Evolutionary conservation across 1,140 invertebrate species (phyloP).

Genomic region (Globodera rostochiensis): DNA sequence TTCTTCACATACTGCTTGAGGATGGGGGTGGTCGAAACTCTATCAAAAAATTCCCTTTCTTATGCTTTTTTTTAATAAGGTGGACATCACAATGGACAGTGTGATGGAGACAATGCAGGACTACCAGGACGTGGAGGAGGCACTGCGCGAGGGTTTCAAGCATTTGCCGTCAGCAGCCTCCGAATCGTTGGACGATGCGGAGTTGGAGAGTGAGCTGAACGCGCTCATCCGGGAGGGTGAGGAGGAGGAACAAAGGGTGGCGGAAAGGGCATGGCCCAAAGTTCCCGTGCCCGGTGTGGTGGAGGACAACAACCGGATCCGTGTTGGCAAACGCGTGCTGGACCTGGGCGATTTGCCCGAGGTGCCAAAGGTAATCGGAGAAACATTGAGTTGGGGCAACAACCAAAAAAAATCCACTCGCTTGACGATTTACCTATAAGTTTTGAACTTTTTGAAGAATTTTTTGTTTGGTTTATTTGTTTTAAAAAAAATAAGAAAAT

Average conservation of each 20-base stretch:
- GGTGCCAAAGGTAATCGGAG: slow-evolving; percentile 30
- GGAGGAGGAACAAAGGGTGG: background rate
- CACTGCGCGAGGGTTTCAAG: slow-evolving; percentile 49
- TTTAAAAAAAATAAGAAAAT: too few species aligned
- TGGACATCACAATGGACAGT: slow-evolving; percentile 58
- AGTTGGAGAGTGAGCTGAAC: slow-evolving; percentile 51
- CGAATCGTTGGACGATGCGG: slow-evolving; percentile 23
- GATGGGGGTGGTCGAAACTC: too few species aligned
- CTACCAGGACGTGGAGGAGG: slow-evolving; percentile 54
- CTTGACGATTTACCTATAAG: too few species aligned
- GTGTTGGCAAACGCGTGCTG: slow-evolving; percentile 43
- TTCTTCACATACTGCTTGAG: background rate
- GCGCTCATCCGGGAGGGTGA: slow-evolving; percentile 40
- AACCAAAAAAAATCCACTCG: too few species aligned
- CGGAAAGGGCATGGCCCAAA: background rate
- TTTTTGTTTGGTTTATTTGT: too few species aligned
- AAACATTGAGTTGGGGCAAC: background rate
- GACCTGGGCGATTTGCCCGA: slow-evolving; percentile 47
- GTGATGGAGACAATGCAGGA: slow-evolving; percentile 59
- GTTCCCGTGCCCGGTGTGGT: slow-evolving; percentile 6
- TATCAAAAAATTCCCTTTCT: background rate
- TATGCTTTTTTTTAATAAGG: slow-evolving; percentile 35
- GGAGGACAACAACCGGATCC: slow-evolving; percentile 36
- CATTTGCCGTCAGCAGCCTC: slow-evolving; percentile 25
- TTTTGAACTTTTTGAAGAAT: too few species aligned